Conservation (phyloP, 2,888 invertebrate species). For the Loripinus fragilis region DNA sequence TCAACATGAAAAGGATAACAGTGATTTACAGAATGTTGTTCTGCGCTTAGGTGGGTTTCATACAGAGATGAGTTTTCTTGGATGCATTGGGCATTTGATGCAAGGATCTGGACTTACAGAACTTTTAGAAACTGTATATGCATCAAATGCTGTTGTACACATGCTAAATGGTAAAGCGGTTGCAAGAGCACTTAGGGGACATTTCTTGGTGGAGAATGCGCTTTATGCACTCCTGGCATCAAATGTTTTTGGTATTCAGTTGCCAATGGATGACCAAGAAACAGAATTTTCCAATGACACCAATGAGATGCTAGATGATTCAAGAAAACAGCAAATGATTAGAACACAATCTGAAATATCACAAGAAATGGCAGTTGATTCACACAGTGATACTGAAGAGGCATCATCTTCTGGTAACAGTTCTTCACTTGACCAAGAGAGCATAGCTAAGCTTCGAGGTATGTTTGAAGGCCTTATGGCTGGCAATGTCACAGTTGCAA, state of each 20-base stretch:
- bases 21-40: constrained; percentile 36
- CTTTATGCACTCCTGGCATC: constrained; percentile 26
- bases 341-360: neutral
- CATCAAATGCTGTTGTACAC: constrained; percentile 58
- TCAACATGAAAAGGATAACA: constrained; percentile 18
- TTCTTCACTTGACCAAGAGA: neutral
- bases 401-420: neutral
- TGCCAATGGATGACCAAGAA: neutral
- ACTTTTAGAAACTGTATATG: constrained; percentile 57
- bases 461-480: neutral
- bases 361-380: neutral
- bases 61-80: constrained; percentile 60
- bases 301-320: neutral
- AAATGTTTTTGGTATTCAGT: neutral
- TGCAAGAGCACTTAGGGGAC: constrained; percentile 54
- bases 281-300: neutral
- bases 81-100: constrained; percentile 63
- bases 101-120: constrained; percentile 61
- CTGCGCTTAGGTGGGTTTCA: constrained; percentile 53
- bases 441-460: neutral
- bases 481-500: neutral
- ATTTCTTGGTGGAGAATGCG: constrained; percentile 52
- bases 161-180: constrained; percentile 62
- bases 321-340: neutral
- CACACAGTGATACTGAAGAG: neutral